Conservation (phyloP, 2,113 vertebrate species). For the Penelope pileata region DNA sequence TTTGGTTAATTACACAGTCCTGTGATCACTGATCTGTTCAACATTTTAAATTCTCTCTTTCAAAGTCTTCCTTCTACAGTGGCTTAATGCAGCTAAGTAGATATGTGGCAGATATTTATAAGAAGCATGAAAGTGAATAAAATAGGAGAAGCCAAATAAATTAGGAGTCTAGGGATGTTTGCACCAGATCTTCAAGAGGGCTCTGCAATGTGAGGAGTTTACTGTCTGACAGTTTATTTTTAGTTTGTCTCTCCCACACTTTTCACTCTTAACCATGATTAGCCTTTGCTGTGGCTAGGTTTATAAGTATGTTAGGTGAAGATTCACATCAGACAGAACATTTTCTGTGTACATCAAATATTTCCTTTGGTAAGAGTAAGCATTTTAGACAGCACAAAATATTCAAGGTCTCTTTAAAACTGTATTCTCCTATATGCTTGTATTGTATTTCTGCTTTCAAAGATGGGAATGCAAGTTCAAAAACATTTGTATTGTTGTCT, state of each 20-base stretch:
- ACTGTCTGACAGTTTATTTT: slow-evolving; percentile 33
- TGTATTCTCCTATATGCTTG: background rate
- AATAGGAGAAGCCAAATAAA: slow-evolving; percentile 65
- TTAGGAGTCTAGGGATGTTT: slow-evolving; percentile 63
- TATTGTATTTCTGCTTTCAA: background rate
- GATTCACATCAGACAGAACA: background rate
- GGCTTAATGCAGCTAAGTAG: slow-evolving; percentile 53
- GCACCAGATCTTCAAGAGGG: background rate
- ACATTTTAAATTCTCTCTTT: slow-evolving; percentile 55
- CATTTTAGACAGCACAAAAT: background rate
- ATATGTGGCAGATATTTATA: slow-evolving; percentile 61
- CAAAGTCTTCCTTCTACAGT: slow-evolving; percentile 32
- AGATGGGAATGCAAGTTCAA: background rate
- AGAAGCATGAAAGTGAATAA: slow-evolving; percentile 71
- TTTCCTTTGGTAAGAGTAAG: background rate
- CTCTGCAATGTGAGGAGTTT: slow-evolving; percentile 34
- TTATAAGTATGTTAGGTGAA: background rate
- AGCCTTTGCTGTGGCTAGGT: slow-evolving; percentile 21
- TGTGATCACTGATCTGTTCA: slow-evolving; percentile 53
- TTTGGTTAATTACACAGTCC: slow-evolving; percentile 47
- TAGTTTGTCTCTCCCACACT: background rate
- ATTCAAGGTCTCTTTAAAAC: slow-evolving; percentile 5
- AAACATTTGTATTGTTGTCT: background rate
- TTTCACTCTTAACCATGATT: slow-evolving; percentile 14
- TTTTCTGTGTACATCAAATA: background rate